Base-by-base conservation (phyloP, 2,888 invertebrate species). In the Augochlorella aurata region DNA sequence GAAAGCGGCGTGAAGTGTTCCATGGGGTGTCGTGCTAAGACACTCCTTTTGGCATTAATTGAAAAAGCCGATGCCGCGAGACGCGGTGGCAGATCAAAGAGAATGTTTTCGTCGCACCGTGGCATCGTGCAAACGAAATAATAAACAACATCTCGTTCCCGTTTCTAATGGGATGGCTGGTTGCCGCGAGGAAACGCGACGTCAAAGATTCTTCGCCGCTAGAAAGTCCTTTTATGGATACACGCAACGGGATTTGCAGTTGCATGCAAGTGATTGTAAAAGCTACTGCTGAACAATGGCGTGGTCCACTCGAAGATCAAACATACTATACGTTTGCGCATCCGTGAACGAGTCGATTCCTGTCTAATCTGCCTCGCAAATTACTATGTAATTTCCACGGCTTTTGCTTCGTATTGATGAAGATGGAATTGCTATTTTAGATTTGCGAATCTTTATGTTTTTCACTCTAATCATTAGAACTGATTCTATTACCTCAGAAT, bases 31-130 rank as follows among this genome's bases (percentile, higher is more conserved):
- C 77, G 83, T 76, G 79, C 74, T 77, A 88, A 87, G 87, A 87
- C 78, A 87, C 88, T 89, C 87, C 88, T 88, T 87, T 89, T 89
- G 81, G 86, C 85, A 85, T 89, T 90, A 90, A 91, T 92, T 92
- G 88, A 91, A 90, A 90, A 90, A 89, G 88, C 83, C 86, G 88
- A 90, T 83, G 89, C 86, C 81, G 76, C 87, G 87, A 86, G 87
- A 76, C 79, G 79, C 81, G 83, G 85, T 73, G 80, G 79, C 67
- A 89, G 90, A 90, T 91, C 91, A 91, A 91, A 91, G 90, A 80
- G 83, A 78, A 67, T 81, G 82, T 88, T 87, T 89, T 86, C 87
- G 83, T 85, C 79, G 81, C 85, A 61, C 87, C 83, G 81, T 79
- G 80, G 85, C 89, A 87, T 89, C 85, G 82, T 38, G 38, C 80